Evolutionary conservation across 2,797 vertebrate genomes (phyloP).

Genomic region (Rhinogobio ventralis): DNA sequence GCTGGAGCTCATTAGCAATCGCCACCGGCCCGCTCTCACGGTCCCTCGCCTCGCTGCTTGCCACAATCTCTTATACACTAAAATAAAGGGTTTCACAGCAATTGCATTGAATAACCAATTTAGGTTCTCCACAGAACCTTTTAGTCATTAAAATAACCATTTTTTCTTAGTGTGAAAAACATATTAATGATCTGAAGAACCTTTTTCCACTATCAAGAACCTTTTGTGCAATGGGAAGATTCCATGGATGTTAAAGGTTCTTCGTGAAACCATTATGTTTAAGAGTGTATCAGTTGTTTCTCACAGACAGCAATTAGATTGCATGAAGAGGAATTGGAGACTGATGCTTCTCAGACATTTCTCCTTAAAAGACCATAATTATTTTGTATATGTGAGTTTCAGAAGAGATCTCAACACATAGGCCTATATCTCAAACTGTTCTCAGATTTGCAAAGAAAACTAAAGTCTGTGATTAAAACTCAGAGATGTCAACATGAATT

Average conservation of each 20-base stretch:
- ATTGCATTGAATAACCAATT: not conserved
- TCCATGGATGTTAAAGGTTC: not conserved
- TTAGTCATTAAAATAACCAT: not conserved
- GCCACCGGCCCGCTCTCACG: too few species aligned
- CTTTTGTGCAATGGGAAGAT: not conserved
- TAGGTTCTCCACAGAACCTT: not conserved
- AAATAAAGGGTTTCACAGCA: not conserved
- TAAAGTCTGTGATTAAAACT: not conserved
- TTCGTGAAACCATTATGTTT: not conserved
- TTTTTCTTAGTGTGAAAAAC: not conserved
- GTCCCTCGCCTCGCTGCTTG: too few species aligned
- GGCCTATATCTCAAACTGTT: not conserved
- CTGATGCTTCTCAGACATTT: not conserved
- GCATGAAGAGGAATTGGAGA: not conserved
- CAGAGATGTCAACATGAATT: not conserved
- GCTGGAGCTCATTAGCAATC: too few species aligned
- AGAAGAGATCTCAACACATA: not conserved
- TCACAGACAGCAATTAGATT: not conserved
- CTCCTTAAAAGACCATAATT: not conserved
- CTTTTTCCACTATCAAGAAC: not conserved
- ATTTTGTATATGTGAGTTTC: not conserved
- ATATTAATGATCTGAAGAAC: not conserved
- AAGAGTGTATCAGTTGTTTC: conserved; percentile 5
- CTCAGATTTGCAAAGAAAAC: not conserved
- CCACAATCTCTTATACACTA: too few species aligned